Conservation (phyloP, 2,113 vertebrate genomes). For the Camelus bactrianus region DNA sequence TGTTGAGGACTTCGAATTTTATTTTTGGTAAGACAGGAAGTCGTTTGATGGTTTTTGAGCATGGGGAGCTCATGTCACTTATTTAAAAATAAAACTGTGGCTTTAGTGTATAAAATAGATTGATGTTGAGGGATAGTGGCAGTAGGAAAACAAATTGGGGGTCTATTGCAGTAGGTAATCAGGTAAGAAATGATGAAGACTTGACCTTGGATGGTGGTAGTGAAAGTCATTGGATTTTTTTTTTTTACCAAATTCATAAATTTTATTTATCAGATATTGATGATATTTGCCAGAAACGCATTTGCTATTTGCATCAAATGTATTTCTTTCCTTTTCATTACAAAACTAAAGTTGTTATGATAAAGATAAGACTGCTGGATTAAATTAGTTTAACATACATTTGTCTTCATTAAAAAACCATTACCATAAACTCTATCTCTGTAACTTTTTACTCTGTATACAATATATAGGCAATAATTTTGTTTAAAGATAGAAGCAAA, state of each 20-base stretch:
- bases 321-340: slow-evolving; percentile 31
- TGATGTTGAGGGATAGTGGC: not conserved
- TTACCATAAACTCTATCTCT: not conserved
- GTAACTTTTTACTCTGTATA: not conserved
- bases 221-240: not conserved
- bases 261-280: slow-evolving; percentile 50
- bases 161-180: not conserved
- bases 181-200: not conserved
- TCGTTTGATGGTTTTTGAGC: not conserved
- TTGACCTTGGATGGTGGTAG: not conserved
- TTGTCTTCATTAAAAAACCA: slow-evolving; percentile 30
- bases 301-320: slow-evolving; percentile 17
- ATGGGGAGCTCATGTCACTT: not conserved
- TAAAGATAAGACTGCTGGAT: slow-evolving; percentile 47
- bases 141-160: not conserved
- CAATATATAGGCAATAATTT: not conserved
- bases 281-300: slow-evolving; percentile 27
- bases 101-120: not conserved
- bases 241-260: slow-evolving; percentile 30
- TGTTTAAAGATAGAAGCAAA: slow-evolving; percentile 50
- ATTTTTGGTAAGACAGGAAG: not conserved
- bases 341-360: slow-evolving; percentile 10
- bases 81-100: not conserved
- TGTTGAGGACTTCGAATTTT: not conserved
- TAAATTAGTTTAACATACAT: not conserved